Base-by-base conservation (phyloP, 2,113 vertebrate species). In the Spheniscus mendiculus region DNA sequence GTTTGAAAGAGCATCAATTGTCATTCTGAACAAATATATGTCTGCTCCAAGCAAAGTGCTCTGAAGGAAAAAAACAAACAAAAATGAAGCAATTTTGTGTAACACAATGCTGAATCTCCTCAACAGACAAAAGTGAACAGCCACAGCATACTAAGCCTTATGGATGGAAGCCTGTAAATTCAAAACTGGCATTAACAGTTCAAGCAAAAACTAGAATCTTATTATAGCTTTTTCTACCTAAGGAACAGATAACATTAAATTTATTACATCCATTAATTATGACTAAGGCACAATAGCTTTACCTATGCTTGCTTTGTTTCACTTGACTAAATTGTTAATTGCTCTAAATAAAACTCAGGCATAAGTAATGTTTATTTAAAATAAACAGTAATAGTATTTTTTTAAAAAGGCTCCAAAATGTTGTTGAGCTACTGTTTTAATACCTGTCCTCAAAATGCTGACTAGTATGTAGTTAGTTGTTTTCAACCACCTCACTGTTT, bases 41-140 rank as follows among this genome's bases (percentile, higher is more conserved):
- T 58, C 97, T 97, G 93, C 94, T 97, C 96, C 96, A 97, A 97
- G 95, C 96, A 97, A 96, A 95, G 83, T 90, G 90, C 90, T 94
- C 96, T 97, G 93, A 91, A 93, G 94, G n/a, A 79, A 96, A 83
- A 84, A 95, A 76, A 78, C 67, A 97, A 86, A 96, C 47, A 92
- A 90, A 91, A 44, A 96, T 20, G 90, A 97, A 94, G 93, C 83
- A 78, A 15, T 92, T 96, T 83, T 66, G 81, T 96, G 96, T 94
- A 93, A 83, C 88, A 77, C 40, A 73, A 61, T 38, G 92, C 67
- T 89, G 65, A 79, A 62, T 71, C 73, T 90, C 89, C 87, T 79
- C 85, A 63, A 69, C 78, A 87, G 47, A 73, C 73, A 62, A 8
- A 81, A 5, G 47, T 84, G 94, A 91, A 61, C 89, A 89, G 94